Evolutionary conservation across 2,797 vertebrate genomes (phyloP), one percentile per base, ranked within the genome.

Genomic region (Phataginus tricuspis): DNA sequence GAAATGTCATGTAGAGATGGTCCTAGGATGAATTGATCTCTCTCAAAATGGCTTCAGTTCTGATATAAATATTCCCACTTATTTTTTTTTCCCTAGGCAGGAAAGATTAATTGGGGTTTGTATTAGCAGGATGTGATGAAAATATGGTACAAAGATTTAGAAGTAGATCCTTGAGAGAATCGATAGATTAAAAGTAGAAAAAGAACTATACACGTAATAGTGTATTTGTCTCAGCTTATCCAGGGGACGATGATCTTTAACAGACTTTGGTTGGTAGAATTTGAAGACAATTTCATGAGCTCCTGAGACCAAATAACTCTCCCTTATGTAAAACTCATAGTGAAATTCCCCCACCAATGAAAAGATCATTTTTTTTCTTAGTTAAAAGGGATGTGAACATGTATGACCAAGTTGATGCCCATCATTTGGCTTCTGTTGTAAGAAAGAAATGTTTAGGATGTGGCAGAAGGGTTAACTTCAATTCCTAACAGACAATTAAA

Each of bases 211-310:
- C 18, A n/a, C 68, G 29, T 25, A 94, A 49, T 85, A 90, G 68
- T 71, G 2, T 86, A 34, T 93, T 94, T 96, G 37, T 84, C 29
- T 39, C 51, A 86, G 4, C n/a, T 68, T 34, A 80, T 68, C 29
- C 31, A 37, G 16, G 25, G 71, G 42, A 86, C 49, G 85, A 45
- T 90, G 68, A 51, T 90, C 68, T 94, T 95, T 57, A 85, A 57
- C 4, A 96, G 61, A 64, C 68, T 37, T 80, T 83, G 31, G 19
- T 72, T 90, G 85, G 23, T 75, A 74, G 42, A 92, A 77, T 90
- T 97, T 92, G 72, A 94, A 90, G 78, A 86, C 21, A 87, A 23
- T 79, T 95, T 94, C 10, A 51, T 89, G 78, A 94, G 45, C 82
- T 92, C 55, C 8, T 80, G 83, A 82, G 55, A 86, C 4, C 49